A percentile compares a stretch with the other conserved stretches of the same genome.
phyloP scores from a whole-genome alignment of 2,888 invertebrate genomes.

The Philonicus albiceps region DNA sequence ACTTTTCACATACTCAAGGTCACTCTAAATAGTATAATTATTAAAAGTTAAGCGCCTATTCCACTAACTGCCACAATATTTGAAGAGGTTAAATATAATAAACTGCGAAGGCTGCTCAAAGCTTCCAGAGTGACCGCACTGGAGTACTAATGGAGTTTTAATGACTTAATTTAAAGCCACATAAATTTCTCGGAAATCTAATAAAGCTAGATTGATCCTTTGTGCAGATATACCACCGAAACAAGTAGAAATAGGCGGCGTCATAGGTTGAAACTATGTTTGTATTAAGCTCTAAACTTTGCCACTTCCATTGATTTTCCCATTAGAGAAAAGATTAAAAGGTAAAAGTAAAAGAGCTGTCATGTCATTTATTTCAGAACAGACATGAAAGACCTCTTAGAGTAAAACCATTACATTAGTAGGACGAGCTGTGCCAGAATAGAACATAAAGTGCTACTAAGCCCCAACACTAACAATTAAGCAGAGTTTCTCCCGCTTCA shows the following conservation, averaged over 20 bases:
- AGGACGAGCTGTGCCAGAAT: background rate
- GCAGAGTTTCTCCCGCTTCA: background rate
- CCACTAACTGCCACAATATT: background rate
- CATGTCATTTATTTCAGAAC: background rate
- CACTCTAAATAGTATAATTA: background rate
- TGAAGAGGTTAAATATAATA: background rate
- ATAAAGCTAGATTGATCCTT: background rate
- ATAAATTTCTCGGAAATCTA: background rate
- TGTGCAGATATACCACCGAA: background rate
- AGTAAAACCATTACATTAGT: background rate
- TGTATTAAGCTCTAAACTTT: background rate
- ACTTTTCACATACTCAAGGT: background rate
- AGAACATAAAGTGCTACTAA: background rate
- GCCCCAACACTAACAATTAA: background rate
- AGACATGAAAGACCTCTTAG: slow-evolving; percentile 15
- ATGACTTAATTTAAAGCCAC: background rate
- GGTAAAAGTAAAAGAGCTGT: background rate
- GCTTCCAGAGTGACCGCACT: background rate
- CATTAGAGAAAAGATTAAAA: background rate
- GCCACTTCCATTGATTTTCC: background rate
- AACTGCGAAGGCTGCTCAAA: background rate
- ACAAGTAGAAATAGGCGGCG: background rate
- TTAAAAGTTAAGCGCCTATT: background rate
- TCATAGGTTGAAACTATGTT: background rate
- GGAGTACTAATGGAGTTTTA: background rate